Evolutionary conservation across 1,140 invertebrate genomes (phyloP).

Genomic region (Polyergus mexicanus): DNA sequence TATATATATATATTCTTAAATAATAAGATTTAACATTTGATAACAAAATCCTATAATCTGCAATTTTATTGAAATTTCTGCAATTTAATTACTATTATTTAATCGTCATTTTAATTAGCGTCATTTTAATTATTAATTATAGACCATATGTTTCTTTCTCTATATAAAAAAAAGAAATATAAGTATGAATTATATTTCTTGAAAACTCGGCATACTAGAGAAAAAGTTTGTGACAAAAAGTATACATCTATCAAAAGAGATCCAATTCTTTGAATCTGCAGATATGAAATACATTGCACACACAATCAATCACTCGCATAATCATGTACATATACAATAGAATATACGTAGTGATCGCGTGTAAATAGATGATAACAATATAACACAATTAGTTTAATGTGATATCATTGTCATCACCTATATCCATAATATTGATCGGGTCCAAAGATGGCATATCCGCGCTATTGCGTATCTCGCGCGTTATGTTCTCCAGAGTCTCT

Average conservation of each 20-base stretch:
- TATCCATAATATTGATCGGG: conserved; percentile 49
- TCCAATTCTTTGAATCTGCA: not conserved
- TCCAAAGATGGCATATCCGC: conserved; percentile 77
- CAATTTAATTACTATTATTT: not conserved
- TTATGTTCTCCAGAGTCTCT: conserved; percentile 73
- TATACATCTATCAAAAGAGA: not conserved
- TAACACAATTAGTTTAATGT: conserved; percentile 21
- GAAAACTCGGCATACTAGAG: not conserved
- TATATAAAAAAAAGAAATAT: not conserved
- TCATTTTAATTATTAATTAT: too few relatives aligned
- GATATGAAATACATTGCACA: conserved; percentile 10
- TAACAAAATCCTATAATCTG: not conserved
- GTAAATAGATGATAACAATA: not conserved
- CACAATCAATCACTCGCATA: not conserved
- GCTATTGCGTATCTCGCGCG: conserved; percentile 74
- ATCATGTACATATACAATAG: conserved; percentile 2
- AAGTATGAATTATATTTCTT: conserved; percentile 1
- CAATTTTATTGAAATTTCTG: not conserved
- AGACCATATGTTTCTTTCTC: not conserved
- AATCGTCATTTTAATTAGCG: too few relatives aligned
- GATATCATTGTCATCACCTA: conserved; percentile 28
- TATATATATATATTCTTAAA: conserved; percentile 13
- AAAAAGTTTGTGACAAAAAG: not conserved
- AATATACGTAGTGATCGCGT: not conserved
- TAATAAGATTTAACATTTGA: conserved; percentile 1